phyloP scores from a whole-genome alignment of 1,140 invertebrate species.

The Diachasma alloeum region DNA sequence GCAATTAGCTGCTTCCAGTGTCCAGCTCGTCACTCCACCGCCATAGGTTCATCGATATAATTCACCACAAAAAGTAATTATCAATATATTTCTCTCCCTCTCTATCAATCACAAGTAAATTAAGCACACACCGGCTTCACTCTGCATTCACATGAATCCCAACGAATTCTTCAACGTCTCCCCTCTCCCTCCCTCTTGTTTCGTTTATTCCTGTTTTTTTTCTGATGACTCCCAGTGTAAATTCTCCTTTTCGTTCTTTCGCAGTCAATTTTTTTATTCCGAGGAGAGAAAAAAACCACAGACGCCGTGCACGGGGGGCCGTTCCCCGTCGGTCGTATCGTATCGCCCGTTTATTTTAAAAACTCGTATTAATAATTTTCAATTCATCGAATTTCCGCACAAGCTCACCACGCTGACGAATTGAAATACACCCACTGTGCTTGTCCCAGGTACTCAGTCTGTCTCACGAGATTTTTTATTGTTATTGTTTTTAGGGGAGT shows the following conservation, averaged over 20 bases:
- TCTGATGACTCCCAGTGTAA: conserved; percentile 10
- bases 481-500: neutral
- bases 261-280: neutral
- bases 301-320: conserved; percentile 32
- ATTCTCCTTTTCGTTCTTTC: conserved; percentile 3
- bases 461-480: neutral
- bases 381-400: neutral
- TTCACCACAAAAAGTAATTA: conserved; percentile 2
- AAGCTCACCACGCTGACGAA: neutral
- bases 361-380: conserved; percentile 3
- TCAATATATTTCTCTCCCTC: neutral
- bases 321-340: conserved; percentile 17
- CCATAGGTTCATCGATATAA: conserved; percentile 44
- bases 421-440: neutral
- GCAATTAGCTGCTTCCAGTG: conserved; percentile 41
- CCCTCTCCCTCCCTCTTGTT: conserved; percentile 13
- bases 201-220: neutral
- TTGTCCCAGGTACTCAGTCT: neutral
- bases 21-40: conserved; percentile 42
- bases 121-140: conserved; percentile 10
- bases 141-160: neutral
- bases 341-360: conserved; percentile 7
- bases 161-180: conserved; percentile 3
- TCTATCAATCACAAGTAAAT: neutral
- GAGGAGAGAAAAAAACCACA: conserved; percentile 13